A percentile compares a stretch with the other conserved stretches of the same genome.
These are phyloP conservation scores for Mamestra configurata DNA, from an alignment of 1,140 invertebrate species.

Conservation along the genomic window DNA sequence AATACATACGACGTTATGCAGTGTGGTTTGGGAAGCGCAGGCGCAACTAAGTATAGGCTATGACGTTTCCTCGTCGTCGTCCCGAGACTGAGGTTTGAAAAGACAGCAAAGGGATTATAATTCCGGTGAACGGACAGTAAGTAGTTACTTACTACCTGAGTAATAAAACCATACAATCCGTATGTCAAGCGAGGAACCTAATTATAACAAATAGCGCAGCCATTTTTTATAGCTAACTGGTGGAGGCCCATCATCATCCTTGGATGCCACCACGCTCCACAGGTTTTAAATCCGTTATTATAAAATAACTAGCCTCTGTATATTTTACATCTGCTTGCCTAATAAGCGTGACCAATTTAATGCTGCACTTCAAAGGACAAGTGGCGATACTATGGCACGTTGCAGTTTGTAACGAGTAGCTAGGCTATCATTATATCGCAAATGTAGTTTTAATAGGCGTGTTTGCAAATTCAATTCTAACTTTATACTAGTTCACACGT, in stretches of 20 bases:
- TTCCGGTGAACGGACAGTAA: slow-evolving; percentile 11
- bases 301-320: slow-evolving; percentile 2
- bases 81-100: background rate
- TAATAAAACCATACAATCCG: slow-evolving; percentile 12
- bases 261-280: slow-evolving; percentile 10
- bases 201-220: slow-evolving; percentile 9
- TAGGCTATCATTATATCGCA: background rate
- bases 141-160: background rate
- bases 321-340: slow-evolving; percentile 15
- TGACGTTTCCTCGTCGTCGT: background rate
- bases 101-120: background rate
- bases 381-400: background rate
- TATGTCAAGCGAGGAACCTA: slow-evolving; percentile 1
- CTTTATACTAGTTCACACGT: background rate
- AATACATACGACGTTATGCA: background rate
- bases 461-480: background rate
- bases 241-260: background rate
- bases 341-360: slow-evolving; percentile 27
- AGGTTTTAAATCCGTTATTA: slow-evolving; percentile 12
- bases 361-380: background rate
- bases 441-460: background rate
- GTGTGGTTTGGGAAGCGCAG: slow-evolving; percentile 26
- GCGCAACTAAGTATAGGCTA: slow-evolving; percentile 6
- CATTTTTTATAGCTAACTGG: background rate
- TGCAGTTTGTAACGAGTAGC: background rate